A percentile compares a stretch with the other conserved stretches of the same genome.
These are phyloP conservation scores for Tromatobia lineatoria DNA, from an alignment of 2,888 invertebrate species.

Conservation along the genomic window DNA sequence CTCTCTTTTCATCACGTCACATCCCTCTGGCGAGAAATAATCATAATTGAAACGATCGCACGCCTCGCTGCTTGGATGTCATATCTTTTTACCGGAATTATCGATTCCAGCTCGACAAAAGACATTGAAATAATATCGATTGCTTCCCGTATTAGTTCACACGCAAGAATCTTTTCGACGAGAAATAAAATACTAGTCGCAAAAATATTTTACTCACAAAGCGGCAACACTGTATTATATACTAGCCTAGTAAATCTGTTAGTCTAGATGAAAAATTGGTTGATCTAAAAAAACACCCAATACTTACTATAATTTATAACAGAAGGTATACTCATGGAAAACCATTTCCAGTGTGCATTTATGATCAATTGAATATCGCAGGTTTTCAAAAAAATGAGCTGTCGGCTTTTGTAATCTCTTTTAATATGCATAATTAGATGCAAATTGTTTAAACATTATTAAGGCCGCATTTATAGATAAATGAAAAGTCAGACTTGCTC, in stretches of 20 bases:
- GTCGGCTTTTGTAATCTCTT: not conserved
- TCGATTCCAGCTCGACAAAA: slow-evolving; percentile 8
- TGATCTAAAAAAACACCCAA: no score
- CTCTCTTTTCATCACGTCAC: slow-evolving; percentile 15
- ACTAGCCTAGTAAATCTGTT: not conserved
- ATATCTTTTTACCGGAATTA: slow-evolving; percentile 3
- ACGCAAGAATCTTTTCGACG: no score
- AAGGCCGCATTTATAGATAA: not conserved
- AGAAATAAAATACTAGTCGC: no score
- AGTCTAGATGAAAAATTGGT: no score
- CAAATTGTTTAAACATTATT: no score
- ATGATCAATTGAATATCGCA: no score
- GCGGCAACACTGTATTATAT: no score
- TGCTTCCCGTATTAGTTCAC: not conserved
- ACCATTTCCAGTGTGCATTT: no score
- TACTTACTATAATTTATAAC: no score
- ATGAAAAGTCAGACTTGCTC: not conserved
- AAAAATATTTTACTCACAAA: no score
- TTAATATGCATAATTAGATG: not conserved
- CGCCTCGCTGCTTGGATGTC: slow-evolving; percentile 35
- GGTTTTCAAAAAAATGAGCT: not conserved
- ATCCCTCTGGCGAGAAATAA: slow-evolving; percentile 44
- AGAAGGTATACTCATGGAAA: no score
- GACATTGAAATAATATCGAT: not conserved
- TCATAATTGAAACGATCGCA: slow-evolving; percentile 60